Evolutionary conservation across 2,797 vertebrate species (phyloP), one percentile per base, ranked within the genome.

Genomic region (Hoplostethus mediterraneus): DNA sequence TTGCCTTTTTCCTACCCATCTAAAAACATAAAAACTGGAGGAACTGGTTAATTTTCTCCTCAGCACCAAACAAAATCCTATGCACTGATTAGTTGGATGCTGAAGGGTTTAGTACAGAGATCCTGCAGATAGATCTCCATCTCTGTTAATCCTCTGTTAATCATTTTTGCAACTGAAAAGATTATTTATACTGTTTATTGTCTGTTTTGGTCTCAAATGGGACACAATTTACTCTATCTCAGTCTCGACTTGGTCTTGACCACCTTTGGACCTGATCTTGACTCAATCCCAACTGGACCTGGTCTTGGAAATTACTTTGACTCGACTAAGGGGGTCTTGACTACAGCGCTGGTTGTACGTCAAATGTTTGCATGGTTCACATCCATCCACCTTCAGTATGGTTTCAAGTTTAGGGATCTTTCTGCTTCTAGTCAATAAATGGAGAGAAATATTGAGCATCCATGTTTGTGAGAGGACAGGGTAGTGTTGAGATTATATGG

Each of bases 401-500:
- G 2, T 8, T 12, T 63, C 36, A 10, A 33, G 33, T 6, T 33
- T 36, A 8, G 33, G 33, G 33, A 36, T 36, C 33, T 36, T 53
- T 31, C 10, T 65, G 21, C 36, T n/a, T 10, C 8, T 58, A 9
- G 40, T 14, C 25, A 58, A 33, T 38, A 38, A 52, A 57, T 2
- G 10, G 8, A 53, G 5, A 44, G 38, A 49, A 56, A 78, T 13
- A 40, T 47, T 7, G 30, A 51, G 33, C 21, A 17, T 6, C 4
- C 0, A 1, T 11, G 49, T 3, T 51, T 21, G 55, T 5, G 28
- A 45, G 55, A 30, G 31, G 51, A 63, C 25, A 28, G 53, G 60
- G 62, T 49, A 11, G 66, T 31, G 56, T 79, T 72, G 33, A 66
- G 64, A 57, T 72, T 11, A 68, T 49, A 17, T 10, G 49, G 38